Conservation (phyloP, 1,140 invertebrate genomes). For the Holcopasites calliopsidis region DNA sequence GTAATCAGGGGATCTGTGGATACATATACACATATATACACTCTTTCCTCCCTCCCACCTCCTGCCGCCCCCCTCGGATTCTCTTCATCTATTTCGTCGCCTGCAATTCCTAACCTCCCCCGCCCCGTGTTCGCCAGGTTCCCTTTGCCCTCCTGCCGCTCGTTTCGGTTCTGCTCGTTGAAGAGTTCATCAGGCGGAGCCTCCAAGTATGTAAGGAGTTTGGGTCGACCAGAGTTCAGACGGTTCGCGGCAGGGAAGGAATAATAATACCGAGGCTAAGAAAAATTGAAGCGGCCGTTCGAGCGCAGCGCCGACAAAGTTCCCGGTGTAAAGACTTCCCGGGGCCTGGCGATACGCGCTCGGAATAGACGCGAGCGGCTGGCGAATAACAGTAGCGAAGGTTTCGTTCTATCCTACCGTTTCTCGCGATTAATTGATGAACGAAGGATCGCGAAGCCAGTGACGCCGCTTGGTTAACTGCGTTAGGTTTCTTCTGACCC, state of each 20-base stretch:
- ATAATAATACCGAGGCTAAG: conserved; percentile 31
- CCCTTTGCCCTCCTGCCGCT: conserved; percentile 17
- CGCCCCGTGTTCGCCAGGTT: conserved; percentile 18
- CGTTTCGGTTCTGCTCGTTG: background rate
- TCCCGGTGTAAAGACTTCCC: conserved; percentile 4
- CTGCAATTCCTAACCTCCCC: conserved; percentile 43
- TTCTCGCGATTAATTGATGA: too few relatives aligned
- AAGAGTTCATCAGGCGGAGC: conserved; percentile 40
- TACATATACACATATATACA: conserved; percentile 23
- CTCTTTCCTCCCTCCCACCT: conserved; percentile 30
- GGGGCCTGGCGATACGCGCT: too few relatives aligned
- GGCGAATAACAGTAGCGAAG: too few relatives aligned
- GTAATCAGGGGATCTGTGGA: conserved; percentile 71
- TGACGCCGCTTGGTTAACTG: conserved; percentile 21
- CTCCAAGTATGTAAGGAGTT: too few relatives aligned
- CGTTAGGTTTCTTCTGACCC: conserved; percentile 3
- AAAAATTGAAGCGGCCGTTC: conserved; percentile 9
- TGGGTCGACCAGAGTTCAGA: conserved; percentile 16
- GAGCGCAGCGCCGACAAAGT: conserved; percentile 18
- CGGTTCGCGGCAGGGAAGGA: conserved; percentile 2
- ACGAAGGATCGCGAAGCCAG: too few relatives aligned
- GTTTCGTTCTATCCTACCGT: too few relatives aligned
- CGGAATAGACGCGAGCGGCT: background rate
- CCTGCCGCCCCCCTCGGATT: conserved; percentile 5
- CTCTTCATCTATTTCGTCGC: conserved; percentile 58